Conservation (phyloP, 1,140 invertebrate species). For the Saccostrea cuccullata region DNA sequence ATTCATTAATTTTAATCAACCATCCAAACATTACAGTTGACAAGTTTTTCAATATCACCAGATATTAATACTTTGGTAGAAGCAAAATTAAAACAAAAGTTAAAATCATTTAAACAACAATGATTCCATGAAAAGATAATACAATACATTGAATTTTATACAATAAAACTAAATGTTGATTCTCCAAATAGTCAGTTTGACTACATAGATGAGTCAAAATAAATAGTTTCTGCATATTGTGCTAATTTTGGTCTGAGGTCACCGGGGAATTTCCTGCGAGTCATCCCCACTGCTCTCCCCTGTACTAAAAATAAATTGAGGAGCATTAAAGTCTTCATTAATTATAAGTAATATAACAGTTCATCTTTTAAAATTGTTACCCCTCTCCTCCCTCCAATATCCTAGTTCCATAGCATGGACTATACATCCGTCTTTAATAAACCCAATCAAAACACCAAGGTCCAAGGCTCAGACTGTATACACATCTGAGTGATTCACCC, state of each 20-base stretch:
- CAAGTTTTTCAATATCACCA: background rate
- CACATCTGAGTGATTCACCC: no score
- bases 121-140: background rate
- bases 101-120: background rate
- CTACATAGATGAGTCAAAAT: background rate
- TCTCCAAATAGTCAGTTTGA: background rate
- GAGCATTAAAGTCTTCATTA: no score
- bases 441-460: no score
- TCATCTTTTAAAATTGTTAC: no score
- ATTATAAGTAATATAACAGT: no score
- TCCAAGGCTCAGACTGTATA: no score
- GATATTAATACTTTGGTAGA: background rate
- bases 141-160: background rate
- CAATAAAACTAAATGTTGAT: background rate
- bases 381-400: no score
- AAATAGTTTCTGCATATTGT: background rate
- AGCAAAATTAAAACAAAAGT: background rate
- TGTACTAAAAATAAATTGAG: background rate
- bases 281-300: background rate
- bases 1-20: no score
- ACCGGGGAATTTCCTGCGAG: background rate
- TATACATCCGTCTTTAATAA: no score
- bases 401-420: no score
- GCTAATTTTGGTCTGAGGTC: background rate
- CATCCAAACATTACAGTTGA: no score